Percentiles rank a stretch among this genome's conserved stretches.
Evolutionary conservation across 2,888 invertebrate species (phyloP).

Genomic region (Podotricha telesiphe): DNA sequence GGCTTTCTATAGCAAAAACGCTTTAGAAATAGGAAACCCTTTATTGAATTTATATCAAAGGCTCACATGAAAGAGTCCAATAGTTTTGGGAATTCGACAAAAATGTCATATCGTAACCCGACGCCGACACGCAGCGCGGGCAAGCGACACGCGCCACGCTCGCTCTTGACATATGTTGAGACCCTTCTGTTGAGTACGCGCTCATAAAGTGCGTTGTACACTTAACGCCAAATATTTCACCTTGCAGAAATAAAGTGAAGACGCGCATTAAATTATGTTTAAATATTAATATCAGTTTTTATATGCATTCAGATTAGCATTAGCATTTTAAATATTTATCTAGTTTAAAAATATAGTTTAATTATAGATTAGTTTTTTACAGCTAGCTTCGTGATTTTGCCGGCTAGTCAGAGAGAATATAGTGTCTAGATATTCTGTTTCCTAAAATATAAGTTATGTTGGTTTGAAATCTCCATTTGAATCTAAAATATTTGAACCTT

Average conservation of each 20-base stretch:
- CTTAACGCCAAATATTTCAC: conserved; percentile 16
- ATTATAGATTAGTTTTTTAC: too few species aligned
- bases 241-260: conserved; percentile 9
- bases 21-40: conserved; percentile 1
- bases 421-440: too few species aligned
- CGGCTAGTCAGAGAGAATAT: too few species aligned
- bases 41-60: conserved; percentile 9
- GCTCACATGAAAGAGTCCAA: not conserved
- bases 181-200: conserved; percentile 46
- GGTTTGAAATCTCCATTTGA: too few species aligned
- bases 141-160: conserved; percentile 53
- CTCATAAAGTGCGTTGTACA: conserved; percentile 45
- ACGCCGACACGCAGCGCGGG: conserved; percentile 47
- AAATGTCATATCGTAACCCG: conserved; percentile 51
- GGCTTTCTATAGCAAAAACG: not conserved
- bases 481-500: too few species aligned
- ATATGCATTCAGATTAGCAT: too few species aligned
- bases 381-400: too few species aligned
- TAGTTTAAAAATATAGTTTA: too few species aligned
- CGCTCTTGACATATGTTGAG: conserved; percentile 67
- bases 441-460: too few species aligned
- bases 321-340: too few species aligned
- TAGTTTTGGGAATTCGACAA: conserved; percentile 35
- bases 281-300: too few species aligned
- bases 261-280: too few species aligned